Conservation (phyloP, 2,888 invertebrate species). For the Leptura quadrifasciata region DNA sequence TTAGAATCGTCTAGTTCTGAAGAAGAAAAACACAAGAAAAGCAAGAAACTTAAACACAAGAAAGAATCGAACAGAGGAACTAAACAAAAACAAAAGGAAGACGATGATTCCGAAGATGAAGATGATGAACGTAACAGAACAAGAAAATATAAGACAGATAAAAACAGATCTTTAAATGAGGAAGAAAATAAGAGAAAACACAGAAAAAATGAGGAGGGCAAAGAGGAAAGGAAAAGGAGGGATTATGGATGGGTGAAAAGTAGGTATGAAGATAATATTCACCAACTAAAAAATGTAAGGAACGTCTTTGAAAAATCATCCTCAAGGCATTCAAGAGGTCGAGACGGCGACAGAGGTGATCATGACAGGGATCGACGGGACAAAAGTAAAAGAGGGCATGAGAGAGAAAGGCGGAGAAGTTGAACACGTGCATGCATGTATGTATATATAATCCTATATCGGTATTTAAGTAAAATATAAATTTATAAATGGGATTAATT, state of each 20-base stretch:
- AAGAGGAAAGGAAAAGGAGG: conserved; percentile 42
- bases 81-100: conserved; percentile 42
- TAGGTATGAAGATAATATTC: conserved; percentile 58
- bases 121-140: neutral
- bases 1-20: conserved; percentile 61
- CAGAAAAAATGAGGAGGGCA: neutral
- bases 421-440: conserved; percentile 34
- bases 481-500: conserved; percentile 29
- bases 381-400: conserved; percentile 33
- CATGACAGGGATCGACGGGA: neutral
- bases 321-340: conserved; percentile 20
- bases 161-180: conserved; percentile 25
- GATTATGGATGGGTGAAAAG: conserved; percentile 59
- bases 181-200: conserved; percentile 36
- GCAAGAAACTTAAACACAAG: conserved; percentile 47
- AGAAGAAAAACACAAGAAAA: conserved; percentile 57
- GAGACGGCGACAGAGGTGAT: conserved; percentile 18
- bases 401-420: conserved; percentile 61
- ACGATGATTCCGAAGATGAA: conserved; percentile 11
- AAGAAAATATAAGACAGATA: conserved; percentile 7
- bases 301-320: conserved; percentile 30
- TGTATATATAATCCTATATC: conserved; percentile 38
- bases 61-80: conserved; percentile 35
- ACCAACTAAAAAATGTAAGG: conserved; percentile 53
- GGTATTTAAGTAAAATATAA: neutral